Evolutionary conservation across 2,113 vertebrate genomes (phyloP), one percentile per base, ranked within the genome.

Genomic region (Piaya cayana): DNA sequence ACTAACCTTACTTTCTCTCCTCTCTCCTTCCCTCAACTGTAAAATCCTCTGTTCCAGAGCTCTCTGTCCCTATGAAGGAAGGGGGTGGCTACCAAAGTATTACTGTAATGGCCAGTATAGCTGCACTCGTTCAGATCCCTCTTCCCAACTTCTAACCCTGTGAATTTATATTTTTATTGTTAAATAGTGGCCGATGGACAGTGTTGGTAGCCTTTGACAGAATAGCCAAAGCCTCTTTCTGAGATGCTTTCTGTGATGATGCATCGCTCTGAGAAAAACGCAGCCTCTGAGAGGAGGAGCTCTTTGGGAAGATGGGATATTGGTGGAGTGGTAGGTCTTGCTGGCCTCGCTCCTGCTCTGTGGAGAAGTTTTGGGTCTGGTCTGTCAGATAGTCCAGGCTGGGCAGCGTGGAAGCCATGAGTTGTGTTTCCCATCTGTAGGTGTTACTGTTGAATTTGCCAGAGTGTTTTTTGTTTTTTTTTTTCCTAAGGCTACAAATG

Each of bases 11-110:
- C 64, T 92, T 78, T 50, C 49, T 86, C 45, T 84, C 68, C 20
- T 62, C 42, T 85, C n/a, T 93, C 81, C 43, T 82, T 30, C 70
- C 43, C 37, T 77, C 6, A 19, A 86, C 93, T 93, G 86, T 94
- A 85, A 70, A 91, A 75, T 82, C 96, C 83, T 93, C 11, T 5
- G 64, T 91, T 91, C 92, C 29, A 19, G 91, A 95, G 77, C 68
- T 87, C 90, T 95, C 95, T 95, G 64, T 98, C 85, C 96, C 93
- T 97, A 74, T 98, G 97, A 98, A 98, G 98, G 98, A 98, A 97
- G 97, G 90, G 89, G 93, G 72, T 95, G 97, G 97, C 98, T 96
- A 97, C 94, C 69, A 78, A 71, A 75, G 84, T 97, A 86, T 97
- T 96, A 67, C 86, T 85, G 93, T 78, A 95, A 94, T 79, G 97